Conservation (phyloP, 1,140 invertebrate genomes). For the Atopsyche davidsoni region DNA sequence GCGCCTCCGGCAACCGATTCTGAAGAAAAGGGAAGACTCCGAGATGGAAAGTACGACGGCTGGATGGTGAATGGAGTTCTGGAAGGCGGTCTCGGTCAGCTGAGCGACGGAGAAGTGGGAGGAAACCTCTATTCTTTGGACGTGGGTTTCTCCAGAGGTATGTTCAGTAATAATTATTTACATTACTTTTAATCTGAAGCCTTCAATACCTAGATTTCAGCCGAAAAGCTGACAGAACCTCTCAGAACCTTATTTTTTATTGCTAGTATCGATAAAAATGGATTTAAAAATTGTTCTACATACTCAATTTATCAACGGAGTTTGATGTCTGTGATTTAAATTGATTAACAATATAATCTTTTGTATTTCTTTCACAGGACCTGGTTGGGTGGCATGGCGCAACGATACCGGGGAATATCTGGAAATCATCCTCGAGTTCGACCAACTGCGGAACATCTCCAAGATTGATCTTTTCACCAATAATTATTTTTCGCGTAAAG, state of each 20-base stretch:
- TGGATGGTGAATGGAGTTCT: constrained; percentile 42
- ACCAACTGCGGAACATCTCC: constrained; percentile 59
- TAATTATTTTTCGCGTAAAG: constrained; percentile 62
- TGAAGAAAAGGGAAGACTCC: constrained; percentile 46
- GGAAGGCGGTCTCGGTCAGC: constrained; percentile 58
- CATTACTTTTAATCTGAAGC: background rate
- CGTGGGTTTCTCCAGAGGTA: constrained; percentile 55
- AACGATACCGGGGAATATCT: constrained; percentile 54
- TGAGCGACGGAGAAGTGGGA: constrained; percentile 66
- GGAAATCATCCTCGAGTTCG: constrained; percentile 64
- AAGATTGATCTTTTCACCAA: constrained; percentile 62
- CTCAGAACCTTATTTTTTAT: too few species aligned
- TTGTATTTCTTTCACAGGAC: constrained; percentile 52
- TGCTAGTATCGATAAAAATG: too few species aligned
- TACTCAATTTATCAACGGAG: too few species aligned
- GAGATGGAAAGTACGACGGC: constrained; percentile 71
- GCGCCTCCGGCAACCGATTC: constrained; percentile 58
- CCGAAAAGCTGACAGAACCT: too few species aligned
- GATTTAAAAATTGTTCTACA: too few species aligned
- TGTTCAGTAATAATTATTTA: constrained; percentile 16
- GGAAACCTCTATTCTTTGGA: constrained; percentile 63
- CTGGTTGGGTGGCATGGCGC: constrained; percentile 76
- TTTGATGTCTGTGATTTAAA: too few species aligned
- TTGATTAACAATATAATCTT: too few species aligned
- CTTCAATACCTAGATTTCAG: constrained; percentile 4